Base-by-base conservation (phyloP, 2,888 invertebrate genomes). In the Onthophagus sagittarius region DNA sequence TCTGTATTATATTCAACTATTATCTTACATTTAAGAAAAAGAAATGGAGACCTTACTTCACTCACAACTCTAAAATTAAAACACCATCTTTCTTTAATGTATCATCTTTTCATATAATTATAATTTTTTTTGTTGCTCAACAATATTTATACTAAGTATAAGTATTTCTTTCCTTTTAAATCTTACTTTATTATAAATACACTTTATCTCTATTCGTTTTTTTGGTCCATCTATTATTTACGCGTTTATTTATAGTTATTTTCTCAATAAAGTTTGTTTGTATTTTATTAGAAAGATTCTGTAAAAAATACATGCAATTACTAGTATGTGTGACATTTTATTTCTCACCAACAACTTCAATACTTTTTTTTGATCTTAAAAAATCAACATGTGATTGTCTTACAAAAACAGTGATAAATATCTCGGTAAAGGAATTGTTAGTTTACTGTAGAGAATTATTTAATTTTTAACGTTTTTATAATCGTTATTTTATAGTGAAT, bases 351-450 rank as follows among this genome's bases (percentile, higher is more conserved):
- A 53, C 39, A 53, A 53, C 11, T 53, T 53, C 4, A 53, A 11
- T 53, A 53, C 5, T n/a, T 67, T 67, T 11, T n/a, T 67, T 67
- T n/a, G 23, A n/a, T 31, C 67, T 67, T 23, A 31, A 67, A 67
- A 74, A 74, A 72, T 74, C 72, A 72, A 72, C 64, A 63, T 65
- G 74, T 75, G 75, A 75, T 75, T 75, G 75, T 75, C 75, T 65
- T 75, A 71, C 65, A 75, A 75, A 75, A 75, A 75, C 64, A 72
- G 71, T 69, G 71, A 72, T 74, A 72, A 72, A 63, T 64, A 69
- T 69, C 63, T 67, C n/a, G 65, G 63, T 71, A 74, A 75, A 69
- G 73, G 72, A 74, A 70, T 73, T 23, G 3, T 23, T 23, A 23
- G 23, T 23, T 23, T 23, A 23, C 23, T 23, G 23, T 23, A 23